Base-by-base conservation (phyloP, 2,797 vertebrate species). In the Dermochelys coriacea region DNA sequence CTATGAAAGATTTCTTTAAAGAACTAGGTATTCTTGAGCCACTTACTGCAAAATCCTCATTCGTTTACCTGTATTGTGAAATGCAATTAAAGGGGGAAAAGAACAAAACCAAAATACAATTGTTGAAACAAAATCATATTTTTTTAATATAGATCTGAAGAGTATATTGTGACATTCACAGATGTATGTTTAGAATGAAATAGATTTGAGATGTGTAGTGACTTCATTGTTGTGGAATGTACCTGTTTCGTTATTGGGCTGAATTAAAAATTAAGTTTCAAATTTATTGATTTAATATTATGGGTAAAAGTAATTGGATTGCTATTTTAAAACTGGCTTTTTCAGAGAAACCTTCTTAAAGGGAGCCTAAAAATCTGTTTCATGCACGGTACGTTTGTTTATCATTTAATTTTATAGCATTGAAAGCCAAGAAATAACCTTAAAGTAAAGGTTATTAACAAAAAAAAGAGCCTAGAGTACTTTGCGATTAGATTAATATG, bases 21-120 rank as follows among this genome's bases (percentile, higher is more conserved):
- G 61, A 55, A 57, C 5, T 14, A 57, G 55, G 3, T 21, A 37
- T 11, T 68, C 16, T n/a, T 11, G n/a, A 37, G 64, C 61, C 34
- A 64, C 2, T 18, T 64, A 34, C 34, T n/a, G 34, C 61, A 64
- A n/a, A 64, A 64, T 64, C 14, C 61, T 64, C 61, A 8, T 64
- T n/a, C 16, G 9, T 64, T 64, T 64, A 18, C 34, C 59, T 61
- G 14, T 34, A 6, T 61, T 9, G 7, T 34, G 31, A 34, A 34
- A 59, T 31, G 5, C 5, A 57, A 12, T 57, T 57, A 57, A 57
- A 29, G 25, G 27, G 8, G 8, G 7, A 19, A 7, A 8, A 34
- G 4, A 8, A 6, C 61, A 64, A n/a, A 18, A 8, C 61, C 31
- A 12, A 4, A 54, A 49, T 64, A 12, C 1, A 0, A 23, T 50